Evolutionary conservation across 2,888 invertebrate species (phyloP).

Genomic region (Iphiclides podalirius): DNA sequence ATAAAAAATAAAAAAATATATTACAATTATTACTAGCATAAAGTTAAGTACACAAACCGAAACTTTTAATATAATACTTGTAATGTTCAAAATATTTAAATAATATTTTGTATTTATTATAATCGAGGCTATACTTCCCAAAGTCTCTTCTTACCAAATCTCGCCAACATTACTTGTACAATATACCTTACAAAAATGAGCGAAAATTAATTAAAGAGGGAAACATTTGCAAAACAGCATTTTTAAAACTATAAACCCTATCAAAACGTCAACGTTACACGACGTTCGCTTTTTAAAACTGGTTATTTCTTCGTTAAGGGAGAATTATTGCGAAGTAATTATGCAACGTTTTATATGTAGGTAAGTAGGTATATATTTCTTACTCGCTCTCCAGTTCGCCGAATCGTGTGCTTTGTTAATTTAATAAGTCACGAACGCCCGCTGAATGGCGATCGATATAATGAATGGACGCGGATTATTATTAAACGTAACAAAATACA

Average conservation of each 20-base stretch:
- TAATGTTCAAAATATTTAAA: too few species aligned
- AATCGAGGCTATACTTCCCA: too few species aligned
- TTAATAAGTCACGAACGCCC: conserved; percentile 21
- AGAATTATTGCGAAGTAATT: conserved; percentile 16
- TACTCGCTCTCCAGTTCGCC: conserved; percentile 6
- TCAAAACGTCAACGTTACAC: background rate
- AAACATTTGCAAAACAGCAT: background rate
- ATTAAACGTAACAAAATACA: conserved; percentile 8
- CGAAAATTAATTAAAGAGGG: too few species aligned
- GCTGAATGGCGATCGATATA: conserved; percentile 18
- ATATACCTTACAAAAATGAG: too few species aligned
- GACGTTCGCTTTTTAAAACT: conserved; percentile 6
- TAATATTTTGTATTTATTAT: too few species aligned
- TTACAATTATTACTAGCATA: too few species aligned
- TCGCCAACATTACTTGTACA: too few species aligned
- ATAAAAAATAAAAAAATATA: too few species aligned
- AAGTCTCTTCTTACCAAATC: too few species aligned
- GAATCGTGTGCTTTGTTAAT: conserved; percentile 20
- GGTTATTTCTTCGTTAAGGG: conserved; percentile 12
- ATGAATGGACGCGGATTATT: conserved; percentile 20
- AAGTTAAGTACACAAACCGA: too few species aligned
- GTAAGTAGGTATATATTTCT: background rate
- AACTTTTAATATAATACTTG: too few species aligned
- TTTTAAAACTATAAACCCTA: background rate
- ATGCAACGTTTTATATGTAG: conserved; percentile 11